Conservation (phyloP, 2,797 vertebrate species). For the Morus bassanus region DNA sequence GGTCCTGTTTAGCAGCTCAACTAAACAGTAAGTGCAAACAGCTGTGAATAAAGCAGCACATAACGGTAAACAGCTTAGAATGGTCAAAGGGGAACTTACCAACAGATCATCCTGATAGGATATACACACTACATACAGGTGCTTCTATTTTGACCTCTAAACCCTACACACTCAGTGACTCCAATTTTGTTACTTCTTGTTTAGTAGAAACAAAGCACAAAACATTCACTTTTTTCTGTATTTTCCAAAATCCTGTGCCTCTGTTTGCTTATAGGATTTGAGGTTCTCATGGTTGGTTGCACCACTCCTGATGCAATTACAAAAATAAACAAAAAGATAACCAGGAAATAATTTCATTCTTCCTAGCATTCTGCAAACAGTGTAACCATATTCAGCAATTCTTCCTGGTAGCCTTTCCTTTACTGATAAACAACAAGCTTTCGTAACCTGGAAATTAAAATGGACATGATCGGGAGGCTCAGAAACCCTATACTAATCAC, state of each 20-base stretch:
- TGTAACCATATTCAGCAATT: neutral
- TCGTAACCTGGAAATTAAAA: neutral
- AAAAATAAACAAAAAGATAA: conserved; percentile 26
- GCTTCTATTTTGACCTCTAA: neutral
- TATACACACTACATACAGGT: neutral
- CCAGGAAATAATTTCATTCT: neutral
- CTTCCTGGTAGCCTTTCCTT: neutral
- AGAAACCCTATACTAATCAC: neutral
- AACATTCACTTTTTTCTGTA: neutral
- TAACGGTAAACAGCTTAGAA: neutral
- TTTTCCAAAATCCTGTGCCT: neutral
- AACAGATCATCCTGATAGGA: neutral
- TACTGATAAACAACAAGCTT: neutral
- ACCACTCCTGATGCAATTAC: neutral
- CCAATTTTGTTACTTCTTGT: neutral
- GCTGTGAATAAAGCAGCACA: neutral
- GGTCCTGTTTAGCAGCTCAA: neutral
- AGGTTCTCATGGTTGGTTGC: neutral
- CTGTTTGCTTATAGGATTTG: neutral
- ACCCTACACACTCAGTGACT: neutral
- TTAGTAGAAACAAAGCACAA: neutral
- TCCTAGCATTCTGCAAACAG: neutral
- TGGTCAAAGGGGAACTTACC: neutral
- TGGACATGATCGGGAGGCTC: neutral
- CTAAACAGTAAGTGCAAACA: neutral